phyloP scores from a whole-genome alignment of 2,888 invertebrate species.

The Apamea anceps region DNA sequence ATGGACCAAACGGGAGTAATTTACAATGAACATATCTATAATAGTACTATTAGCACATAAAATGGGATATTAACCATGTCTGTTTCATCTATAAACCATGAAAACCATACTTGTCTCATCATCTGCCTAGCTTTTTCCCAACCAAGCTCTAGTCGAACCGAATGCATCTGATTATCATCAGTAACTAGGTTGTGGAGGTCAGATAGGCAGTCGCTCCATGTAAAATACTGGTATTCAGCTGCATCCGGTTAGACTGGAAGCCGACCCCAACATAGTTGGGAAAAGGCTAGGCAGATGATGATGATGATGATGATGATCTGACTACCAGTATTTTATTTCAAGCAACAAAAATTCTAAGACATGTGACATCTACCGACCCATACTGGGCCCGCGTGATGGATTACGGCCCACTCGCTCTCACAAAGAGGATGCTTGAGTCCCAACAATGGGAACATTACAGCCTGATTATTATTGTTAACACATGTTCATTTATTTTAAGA shows the following conservation, averaged over 20 bases:
- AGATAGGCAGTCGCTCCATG: too few relatives aligned
- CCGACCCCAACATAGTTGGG: too few relatives aligned
- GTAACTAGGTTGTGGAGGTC: too few relatives aligned
- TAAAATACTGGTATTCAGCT: too few relatives aligned
- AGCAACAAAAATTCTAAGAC: neutral
- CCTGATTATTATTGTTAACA: too few relatives aligned
- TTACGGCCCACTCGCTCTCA: neutral
- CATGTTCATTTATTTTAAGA: neutral
- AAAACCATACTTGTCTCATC: neutral
- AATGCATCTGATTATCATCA: too few relatives aligned
- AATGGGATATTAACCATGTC: neutral
- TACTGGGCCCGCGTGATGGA: neutral
- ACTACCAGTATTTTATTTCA: neutral
- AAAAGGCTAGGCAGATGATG: too few relatives aligned
- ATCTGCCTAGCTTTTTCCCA: neutral
- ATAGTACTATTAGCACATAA: slow-evolving; percentile 12
- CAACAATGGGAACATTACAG: neutral
- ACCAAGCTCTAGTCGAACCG: neutral
- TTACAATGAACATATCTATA: slow-evolving; percentile 33
- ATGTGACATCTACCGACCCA: neutral
- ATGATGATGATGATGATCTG: too few relatives aligned
- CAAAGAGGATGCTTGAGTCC: neutral
- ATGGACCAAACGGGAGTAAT: slow-evolving; percentile 56
- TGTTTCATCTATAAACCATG: neutral
- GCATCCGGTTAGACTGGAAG: too few relatives aligned